These are phyloP conservation scores for Torymus auratus DNA, from an alignment of 2,888 invertebrate species.

Conservation along the genomic window DNA sequence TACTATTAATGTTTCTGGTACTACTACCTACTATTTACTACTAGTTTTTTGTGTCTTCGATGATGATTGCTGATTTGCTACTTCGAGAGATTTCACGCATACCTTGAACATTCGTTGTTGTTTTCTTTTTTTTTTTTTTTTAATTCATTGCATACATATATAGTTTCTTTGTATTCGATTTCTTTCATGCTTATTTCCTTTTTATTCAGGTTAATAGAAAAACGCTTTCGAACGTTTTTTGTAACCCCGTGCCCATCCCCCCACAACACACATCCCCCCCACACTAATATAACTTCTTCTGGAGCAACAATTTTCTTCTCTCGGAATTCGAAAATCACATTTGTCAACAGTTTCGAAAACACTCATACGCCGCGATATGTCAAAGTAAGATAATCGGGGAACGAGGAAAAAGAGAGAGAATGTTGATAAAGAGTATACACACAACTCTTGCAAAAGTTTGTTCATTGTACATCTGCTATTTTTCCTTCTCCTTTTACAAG, in stretches of 20 bases:
- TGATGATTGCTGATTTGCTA: conserved; percentile 68
- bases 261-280: neutral
- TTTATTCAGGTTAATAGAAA: conserved; percentile 32
- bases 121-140: conserved; percentile 42
- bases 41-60: conserved; percentile 72
- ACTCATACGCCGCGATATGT: conserved; percentile 34
- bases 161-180: conserved; percentile 53
- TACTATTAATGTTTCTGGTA: conserved; percentile 63
- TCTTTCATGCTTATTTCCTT: conserved; percentile 45
- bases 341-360: conserved; percentile 48
- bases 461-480: neutral
- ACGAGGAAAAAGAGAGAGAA: conserved; percentile 50
- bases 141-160: conserved; percentile 48
- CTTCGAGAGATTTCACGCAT: conserved; percentile 61
- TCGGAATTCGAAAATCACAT: conserved; percentile 57
- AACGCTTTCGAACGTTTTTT: conserved; percentile 44
- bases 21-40: conserved; percentile 65
- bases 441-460: conserved; percentile 9
- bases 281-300: neutral
- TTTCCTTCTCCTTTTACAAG: neutral
- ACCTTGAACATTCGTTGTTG: conserved; percentile 51
- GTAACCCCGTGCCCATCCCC: conserved; percentile 39
- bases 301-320: conserved; percentile 54
- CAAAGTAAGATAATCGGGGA: conserved; percentile 28
- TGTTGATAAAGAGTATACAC: neutral